Conservation (phyloP, 2,888 invertebrate species). For the Panzeria rudis region DNA sequence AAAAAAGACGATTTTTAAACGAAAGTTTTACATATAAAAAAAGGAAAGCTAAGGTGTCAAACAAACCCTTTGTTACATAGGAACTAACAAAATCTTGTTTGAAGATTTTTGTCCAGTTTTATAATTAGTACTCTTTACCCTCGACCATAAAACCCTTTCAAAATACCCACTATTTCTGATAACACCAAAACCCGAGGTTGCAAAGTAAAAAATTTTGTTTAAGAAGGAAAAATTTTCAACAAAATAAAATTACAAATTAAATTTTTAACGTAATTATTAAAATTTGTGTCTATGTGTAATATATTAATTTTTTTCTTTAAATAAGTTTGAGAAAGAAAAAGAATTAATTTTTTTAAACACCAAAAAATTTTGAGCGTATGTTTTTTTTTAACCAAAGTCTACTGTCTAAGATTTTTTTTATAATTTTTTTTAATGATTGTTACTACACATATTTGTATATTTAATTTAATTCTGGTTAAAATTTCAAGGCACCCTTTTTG, state of each 20-base stretch:
- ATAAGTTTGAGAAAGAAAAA: slow-evolving; percentile 41
- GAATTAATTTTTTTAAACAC: slow-evolving; percentile 18
- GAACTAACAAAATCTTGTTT: not conserved
- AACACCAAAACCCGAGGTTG: slow-evolving; percentile 55
- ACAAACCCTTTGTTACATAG: not conserved
- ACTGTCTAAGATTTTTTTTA: slow-evolving; percentile 51
- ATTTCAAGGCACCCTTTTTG: slow-evolving; percentile 56
- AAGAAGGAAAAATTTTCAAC: slow-evolving; percentile 28
- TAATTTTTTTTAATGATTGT: slow-evolving; percentile 35
- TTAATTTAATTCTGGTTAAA: slow-evolving; percentile 39
- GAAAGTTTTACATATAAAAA: slow-evolving; percentile 55
- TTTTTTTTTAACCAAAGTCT: slow-evolving; percentile 69
- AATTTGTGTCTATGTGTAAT: slow-evolving; percentile 67
- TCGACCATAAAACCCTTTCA: slow-evolving; percentile 5
- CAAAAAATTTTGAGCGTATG: slow-evolving; percentile 57
- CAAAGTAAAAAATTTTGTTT: slow-evolving; percentile 62
- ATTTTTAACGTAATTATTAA: slow-evolving; percentile 25
- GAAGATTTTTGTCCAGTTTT: not conserved
- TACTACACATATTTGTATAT: slow-evolving; percentile 18
- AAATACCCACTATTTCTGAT: slow-evolving; percentile 14
- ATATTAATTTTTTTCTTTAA: slow-evolving; percentile 39
- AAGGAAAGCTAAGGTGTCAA: slow-evolving; percentile 37
- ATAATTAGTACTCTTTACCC: slow-evolving; percentile 10
- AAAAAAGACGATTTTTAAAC: slow-evolving; percentile 54
- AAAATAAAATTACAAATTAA: slow-evolving; percentile 41